Evolutionary conservation across 2,797 vertebrate genomes (phyloP).

Genomic region (Tapirus indicus): DNA sequence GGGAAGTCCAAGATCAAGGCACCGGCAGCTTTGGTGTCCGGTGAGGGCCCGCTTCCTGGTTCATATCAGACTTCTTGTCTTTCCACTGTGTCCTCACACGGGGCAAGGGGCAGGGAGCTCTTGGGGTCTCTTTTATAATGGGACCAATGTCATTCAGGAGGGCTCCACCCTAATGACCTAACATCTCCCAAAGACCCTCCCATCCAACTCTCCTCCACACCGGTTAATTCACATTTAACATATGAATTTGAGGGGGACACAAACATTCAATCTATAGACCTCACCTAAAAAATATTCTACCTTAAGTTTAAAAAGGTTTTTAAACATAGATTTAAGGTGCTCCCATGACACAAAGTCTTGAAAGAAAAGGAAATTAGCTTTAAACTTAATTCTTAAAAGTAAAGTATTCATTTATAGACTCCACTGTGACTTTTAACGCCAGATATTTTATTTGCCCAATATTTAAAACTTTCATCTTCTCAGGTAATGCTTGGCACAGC

Average conservation of each 20-base stretch:
- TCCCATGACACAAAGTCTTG: not conserved
- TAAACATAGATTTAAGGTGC: not conserved
- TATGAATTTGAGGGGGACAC: not conserved
- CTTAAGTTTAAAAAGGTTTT: not conserved
- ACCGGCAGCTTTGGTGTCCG: not conserved
- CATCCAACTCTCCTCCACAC: not conserved
- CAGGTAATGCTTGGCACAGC: not conserved
- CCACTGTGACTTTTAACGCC: not conserved
- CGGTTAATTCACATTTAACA: not conserved
- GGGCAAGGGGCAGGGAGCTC: not conserved
- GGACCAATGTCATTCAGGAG: not conserved
- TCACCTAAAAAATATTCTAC: not conserved
- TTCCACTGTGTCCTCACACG: not conserved
- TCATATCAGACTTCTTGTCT: not conserved
- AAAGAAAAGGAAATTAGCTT: not conserved
- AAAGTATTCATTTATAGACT: not conserved
- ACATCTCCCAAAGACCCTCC: not conserved
- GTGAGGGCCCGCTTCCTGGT: not conserved
- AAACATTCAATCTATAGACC: not conserved
- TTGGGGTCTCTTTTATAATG: not conserved
- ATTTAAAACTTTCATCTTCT: not conserved
- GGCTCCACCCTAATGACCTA: not conserved
- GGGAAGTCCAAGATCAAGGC: not conserved
- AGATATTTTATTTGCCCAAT: not conserved
- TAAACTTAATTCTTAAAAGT: constrained; percentile 1